Base-by-base conservation (phyloP, 2,113 vertebrate species). In the Mola mola region DNA sequence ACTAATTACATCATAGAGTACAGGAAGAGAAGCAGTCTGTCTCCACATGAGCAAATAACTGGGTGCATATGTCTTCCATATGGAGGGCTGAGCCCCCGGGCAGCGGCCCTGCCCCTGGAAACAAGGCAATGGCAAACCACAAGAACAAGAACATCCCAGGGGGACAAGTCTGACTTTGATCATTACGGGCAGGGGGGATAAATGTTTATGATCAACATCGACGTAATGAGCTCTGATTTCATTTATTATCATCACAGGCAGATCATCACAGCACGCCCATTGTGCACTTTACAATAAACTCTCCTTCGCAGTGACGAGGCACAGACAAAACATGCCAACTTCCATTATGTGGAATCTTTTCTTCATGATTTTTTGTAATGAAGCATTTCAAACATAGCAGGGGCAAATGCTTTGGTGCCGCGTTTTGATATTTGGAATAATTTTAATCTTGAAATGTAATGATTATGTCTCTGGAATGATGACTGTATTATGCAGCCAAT, bases 1-100 rank as follows among this genome's bases (percentile, higher is more conserved):
- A 72, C 80, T 83, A 87, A 88, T 85, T 75, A 82, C 69, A 74
- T 66, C 66, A 79, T 6, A 38, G 61, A 46, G 76, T 13, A 6
- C 29, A 53, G 60, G 61, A 38, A 51, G 66, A 57, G 64, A 75
- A 44, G 52, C 47, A 31, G 53, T 1, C 51, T 66, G 65, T 60
- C 66, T 63, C 43, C 66, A 34, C 73, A 58, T 17, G 48, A 72
- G 51, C 60, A 67, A 72, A 72, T 78, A 81, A 53, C 33, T 11
- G 43, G 50, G 51, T 55, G 65, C 77, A 77, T 70, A 78, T 85
- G 81, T 76, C 65, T 40, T 55, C 75, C 83, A 84, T 75, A 77
- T 84, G 74, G 78, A 69, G 33, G 42, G 25, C 59, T 13, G 9
- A 55, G 57, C 50, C 71, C 62, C 77, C 12, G 2, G 44, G 56